Evolutionary conservation across 2,113 vertebrate species (phyloP).

Genomic region (Poeciliopsis turrubarensis): DNA sequence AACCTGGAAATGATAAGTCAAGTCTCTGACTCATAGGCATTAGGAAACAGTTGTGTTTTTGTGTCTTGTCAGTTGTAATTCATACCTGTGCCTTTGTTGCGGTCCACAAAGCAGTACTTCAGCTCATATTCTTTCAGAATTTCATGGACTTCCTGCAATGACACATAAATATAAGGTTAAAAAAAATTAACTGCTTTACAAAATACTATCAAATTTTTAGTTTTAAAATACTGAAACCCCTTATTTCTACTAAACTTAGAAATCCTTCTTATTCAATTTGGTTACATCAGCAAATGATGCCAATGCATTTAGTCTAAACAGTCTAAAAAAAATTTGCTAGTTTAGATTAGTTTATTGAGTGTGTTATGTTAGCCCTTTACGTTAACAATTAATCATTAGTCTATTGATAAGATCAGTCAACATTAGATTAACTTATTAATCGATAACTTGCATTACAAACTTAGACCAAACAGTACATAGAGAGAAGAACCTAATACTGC

Average conservation of each 20-base stretch:
- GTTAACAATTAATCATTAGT: too few species aligned
- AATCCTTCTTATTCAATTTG: neutral
- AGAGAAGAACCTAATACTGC: neutral
- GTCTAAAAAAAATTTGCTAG: too few species aligned
- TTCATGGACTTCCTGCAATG: slow-evolving; percentile 91
- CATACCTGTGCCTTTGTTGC: slow-evolving; percentile 97
- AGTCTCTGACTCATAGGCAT: neutral
- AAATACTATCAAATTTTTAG: neutral
- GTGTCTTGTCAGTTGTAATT: slow-evolving; percentile 4
- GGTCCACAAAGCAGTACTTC: slow-evolving; percentile 98
- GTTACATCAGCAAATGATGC: neutral
- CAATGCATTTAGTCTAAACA: too few species aligned
- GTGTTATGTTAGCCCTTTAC: too few species aligned
- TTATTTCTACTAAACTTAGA: neutral
- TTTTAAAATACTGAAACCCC: neutral
- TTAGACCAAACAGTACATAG: neutral
- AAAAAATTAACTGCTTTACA: neutral
- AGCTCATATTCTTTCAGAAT: slow-evolving; percentile 94
- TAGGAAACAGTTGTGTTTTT: neutral
- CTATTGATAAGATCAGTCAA: too few species aligned
- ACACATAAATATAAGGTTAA: slow-evolving; percentile 14
- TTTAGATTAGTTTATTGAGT: too few species aligned
- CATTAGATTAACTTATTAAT: too few species aligned
- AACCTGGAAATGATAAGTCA: neutral
- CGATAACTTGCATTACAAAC: too few species aligned